A percentile compares a stretch with the other conserved stretches of the same genome.
Evolutionary conservation across 2,888 invertebrate genomes (phyloP).

Genomic region (Drosophila kambysellisi): DNA sequence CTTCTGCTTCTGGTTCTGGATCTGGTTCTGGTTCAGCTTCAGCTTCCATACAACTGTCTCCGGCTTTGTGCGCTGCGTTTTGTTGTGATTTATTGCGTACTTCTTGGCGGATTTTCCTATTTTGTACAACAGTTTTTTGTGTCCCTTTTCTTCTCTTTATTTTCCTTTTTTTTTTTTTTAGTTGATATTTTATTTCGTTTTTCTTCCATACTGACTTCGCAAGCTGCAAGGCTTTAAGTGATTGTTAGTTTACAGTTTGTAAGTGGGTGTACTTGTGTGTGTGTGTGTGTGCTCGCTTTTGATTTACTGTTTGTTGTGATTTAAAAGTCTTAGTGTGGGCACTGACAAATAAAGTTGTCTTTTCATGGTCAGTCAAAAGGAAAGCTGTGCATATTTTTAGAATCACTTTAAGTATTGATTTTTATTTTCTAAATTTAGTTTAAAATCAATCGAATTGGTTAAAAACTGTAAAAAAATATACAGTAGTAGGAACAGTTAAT

Average conservation of each 20-base stretch:
- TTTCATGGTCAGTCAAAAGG: conserved; percentile 43
- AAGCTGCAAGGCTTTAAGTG: conserved; percentile 52
- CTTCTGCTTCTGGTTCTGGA: neutral
- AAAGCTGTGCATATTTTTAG: neutral
- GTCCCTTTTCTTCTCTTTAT: conserved; percentile 10
- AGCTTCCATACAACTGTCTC: conserved; percentile 35
- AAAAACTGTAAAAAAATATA: neutral
- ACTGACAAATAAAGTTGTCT: conserved; percentile 50
- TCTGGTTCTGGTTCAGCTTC: neutral
- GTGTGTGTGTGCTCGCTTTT: conserved; percentile 17
- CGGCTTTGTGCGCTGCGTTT: conserved; percentile 53
- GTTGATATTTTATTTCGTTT: conserved; percentile 49
- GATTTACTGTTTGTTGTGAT: conserved; percentile 61
- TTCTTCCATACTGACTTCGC: conserved; percentile 38
- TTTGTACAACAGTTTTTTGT: conserved; percentile 55
- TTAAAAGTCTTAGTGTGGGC: conserved; percentile 41
- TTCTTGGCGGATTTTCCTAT: conserved; percentile 67
- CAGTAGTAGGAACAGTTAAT: neutral
- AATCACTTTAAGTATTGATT: neutral
- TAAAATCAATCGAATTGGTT: neutral
- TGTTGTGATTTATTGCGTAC: conserved; percentile 72
- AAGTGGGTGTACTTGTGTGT: neutral
- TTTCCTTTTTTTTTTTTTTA: conserved; percentile 12
- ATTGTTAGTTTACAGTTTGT: conserved; percentile 44
- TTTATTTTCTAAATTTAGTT: neutral